Evolutionary conservation across 2,797 vertebrate genomes (phyloP).

Genomic region (Enteromius treurensis): DNA sequence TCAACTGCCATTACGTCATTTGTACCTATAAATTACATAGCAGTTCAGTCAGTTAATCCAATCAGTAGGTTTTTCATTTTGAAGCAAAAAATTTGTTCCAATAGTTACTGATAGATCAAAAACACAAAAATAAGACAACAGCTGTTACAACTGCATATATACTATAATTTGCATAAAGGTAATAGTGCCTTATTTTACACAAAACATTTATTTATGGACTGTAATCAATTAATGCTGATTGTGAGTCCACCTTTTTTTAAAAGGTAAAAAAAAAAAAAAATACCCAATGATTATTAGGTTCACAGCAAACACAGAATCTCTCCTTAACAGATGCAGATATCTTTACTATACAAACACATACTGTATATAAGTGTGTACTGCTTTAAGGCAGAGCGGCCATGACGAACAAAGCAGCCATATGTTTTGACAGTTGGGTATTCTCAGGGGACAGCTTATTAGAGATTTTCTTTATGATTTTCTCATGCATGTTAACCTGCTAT

Average conservation of each 20-base stretch:
- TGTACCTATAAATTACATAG: background rate
- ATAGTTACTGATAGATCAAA: background rate
- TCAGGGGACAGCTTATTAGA: background rate
- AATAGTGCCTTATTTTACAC: background rate
- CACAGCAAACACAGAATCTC: background rate
- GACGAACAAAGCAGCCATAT: background rate
- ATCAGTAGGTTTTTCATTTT: background rate
- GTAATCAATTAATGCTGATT: background rate
- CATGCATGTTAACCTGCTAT: slow-evolving; percentile 16
- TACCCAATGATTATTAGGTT: background rate
- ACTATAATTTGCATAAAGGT: background rate
- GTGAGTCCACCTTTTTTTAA: background rate
- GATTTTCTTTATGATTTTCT: background rate
- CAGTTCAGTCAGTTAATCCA: background rate
- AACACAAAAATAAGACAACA: background rate
- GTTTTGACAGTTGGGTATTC: slow-evolving; percentile 1
- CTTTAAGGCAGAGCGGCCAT: background rate
- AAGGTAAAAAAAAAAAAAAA: background rate
- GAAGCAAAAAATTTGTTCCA: too few relatives aligned
- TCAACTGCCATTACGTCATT: background rate
- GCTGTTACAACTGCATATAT: background rate
- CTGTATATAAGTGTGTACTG: background rate
- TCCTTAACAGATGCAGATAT: background rate
- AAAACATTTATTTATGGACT: background rate
- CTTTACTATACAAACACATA: background rate